Base-by-base conservation (phyloP, 2,797 vertebrate species). In the Columba guinea region DNA sequence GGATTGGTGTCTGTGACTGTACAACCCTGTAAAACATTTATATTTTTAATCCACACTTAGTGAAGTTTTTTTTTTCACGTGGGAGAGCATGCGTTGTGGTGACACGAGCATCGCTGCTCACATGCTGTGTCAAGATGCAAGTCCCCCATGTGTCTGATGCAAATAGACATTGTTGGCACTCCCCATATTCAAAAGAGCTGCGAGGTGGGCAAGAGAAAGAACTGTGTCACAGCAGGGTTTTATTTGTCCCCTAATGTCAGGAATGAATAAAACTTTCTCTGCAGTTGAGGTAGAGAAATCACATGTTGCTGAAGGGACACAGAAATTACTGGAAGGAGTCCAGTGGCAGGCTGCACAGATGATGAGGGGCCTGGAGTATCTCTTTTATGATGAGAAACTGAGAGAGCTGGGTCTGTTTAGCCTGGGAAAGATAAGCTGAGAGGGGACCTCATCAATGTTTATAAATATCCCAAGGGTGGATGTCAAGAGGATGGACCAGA, bases 151-250 rank as follows among this genome's bases (percentile, higher is more conserved):
- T 79, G 53, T 52, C 28, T 75, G 53, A 34, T 67, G 30, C 26
- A 59, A 46, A 35, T 52, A 46, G 70, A 30, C 3, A 2, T 30
- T 28, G 10, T 8, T 74, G 21, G 21, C 9, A 30, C 35, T 80
- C 48, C 22, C 9, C 1, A 0, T 13, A 4, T 56, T 77, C 60
- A 34, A 39, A 15, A 34, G 27, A 48, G 20, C n/a, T 46, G 23
- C 0, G 1, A 71, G 21, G 34, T 68, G 11, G 7, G 13, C n/a
- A 84, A 68, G 82, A 82, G 34, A 53, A 86, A 27, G 32, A 37
- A 11, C 27, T 64, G 11, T 70, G 49, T 49, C 20, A 7, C 49
- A 64, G 10, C 0, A 0, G 26, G 24, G 15, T 48, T 44, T 8
- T 35, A 9, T 55, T 83, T 77, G 27, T 63, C 24, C 17, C n/a